Evolutionary conservation across 2,797 vertebrate species (phyloP).

Genomic region (Hozukius guyotensis): DNA sequence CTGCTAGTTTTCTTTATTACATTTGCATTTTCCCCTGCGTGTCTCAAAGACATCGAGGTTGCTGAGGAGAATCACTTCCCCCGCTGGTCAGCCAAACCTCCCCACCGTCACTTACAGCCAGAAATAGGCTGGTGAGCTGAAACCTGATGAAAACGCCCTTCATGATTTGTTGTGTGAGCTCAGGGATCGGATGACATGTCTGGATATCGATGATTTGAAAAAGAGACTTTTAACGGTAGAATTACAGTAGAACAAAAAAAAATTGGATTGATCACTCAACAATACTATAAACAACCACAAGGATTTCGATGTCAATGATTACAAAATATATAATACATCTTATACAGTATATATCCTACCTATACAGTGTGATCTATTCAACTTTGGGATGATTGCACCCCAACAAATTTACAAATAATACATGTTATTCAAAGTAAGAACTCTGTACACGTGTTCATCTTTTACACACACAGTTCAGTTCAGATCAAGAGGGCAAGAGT

Average conservation of each 20-base stretch:
- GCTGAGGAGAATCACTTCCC: constrained; percentile 29
- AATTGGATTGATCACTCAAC: constrained; percentile 49
- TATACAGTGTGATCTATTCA: constrained; percentile 37
- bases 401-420: constrained; percentile 58
- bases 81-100: background rate
- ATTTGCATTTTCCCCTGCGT: constrained; percentile 44
- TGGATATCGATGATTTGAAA: constrained; percentile 21
- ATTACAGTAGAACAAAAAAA: constrained; percentile 44
- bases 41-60: constrained; percentile 23
- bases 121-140: constrained; percentile 49
- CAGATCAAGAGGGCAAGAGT: constrained; percentile 4
- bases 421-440: constrained; percentile 51
- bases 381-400: constrained; percentile 35
- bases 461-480: constrained; percentile 27
- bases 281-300: constrained; percentile 66
- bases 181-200: constrained; percentile 7
- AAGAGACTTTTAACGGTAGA: constrained; percentile 31
- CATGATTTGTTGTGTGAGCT: constrained; percentile 25
- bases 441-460: constrained; percentile 47
- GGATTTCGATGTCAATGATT: constrained; percentile 52
- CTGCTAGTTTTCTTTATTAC: constrained; percentile 39
- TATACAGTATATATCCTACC: constrained; percentile 37
- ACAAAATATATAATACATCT: constrained; percentile 74
- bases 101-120: constrained; percentile 13
- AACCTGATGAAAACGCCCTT: constrained; percentile 39